Evolutionary conservation across 2,113 vertebrate species (phyloP).

Genomic region (Pluvianellus socialis): DNA sequence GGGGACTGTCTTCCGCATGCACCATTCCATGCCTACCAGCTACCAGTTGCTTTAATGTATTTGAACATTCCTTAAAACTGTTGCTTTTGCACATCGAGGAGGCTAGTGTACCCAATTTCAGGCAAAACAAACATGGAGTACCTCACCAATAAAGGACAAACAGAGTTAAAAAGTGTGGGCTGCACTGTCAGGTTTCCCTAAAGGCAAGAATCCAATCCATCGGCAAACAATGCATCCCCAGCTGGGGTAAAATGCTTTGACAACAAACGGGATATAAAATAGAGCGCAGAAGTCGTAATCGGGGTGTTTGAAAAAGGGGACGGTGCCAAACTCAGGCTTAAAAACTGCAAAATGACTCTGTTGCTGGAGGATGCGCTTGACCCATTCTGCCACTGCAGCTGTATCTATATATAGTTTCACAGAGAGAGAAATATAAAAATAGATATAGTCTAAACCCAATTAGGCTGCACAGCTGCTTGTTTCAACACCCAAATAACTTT

Average conservation of each 20-base stretch:
- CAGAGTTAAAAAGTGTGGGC: neutral
- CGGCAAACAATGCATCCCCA: accelerated
- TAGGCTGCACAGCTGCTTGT: neutral
- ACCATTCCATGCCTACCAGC: neutral
- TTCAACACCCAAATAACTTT: neutral
- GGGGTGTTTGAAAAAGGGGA: neutral
- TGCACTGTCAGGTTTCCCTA: neutral
- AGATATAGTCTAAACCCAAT: neutral
- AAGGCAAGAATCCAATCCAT: neutral
- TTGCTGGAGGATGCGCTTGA: neutral
- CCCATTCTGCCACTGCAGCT: neutral
- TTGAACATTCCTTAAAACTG: neutral
- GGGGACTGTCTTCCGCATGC: neutral
- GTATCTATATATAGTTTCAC: neutral
- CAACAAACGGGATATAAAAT: neutral
- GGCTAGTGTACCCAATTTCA: neutral
- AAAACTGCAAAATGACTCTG: neutral
- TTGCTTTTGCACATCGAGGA: neutral
- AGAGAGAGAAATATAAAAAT: neutral
- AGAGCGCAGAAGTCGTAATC: neutral
- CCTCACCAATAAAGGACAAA: neutral
- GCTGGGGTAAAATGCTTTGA: neutral
- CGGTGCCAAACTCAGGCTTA: neutral
- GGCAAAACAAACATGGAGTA: neutral
- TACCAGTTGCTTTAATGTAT: neutral